These are phyloP conservation scores for Rhabdornis inornatus DNA, from an alignment of 2,113 vertebrate species.

Conservation along the genomic window DNA sequence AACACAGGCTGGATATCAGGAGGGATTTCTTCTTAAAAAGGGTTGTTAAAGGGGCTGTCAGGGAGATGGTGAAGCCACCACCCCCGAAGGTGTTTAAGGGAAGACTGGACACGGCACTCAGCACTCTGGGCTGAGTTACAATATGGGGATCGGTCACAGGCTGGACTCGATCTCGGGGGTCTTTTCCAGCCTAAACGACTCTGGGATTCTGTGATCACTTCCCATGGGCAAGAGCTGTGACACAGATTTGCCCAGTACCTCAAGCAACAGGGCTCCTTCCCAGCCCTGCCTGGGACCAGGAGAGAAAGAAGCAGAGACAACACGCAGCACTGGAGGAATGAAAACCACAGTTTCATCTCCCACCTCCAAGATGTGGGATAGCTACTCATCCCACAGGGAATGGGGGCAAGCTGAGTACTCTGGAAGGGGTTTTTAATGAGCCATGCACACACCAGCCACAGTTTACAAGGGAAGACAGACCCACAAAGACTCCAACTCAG, in stretches of 20 bases:
- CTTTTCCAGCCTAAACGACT: not conserved
- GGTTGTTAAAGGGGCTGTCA: not conserved
- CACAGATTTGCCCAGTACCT: not conserved
- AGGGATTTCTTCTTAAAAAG: not conserved
- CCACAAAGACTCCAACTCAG: not conserved
- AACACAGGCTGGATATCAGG: not conserved
- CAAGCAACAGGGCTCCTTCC: not conserved
- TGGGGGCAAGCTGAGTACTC: not conserved
- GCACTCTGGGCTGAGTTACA: not conserved
- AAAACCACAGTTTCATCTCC: not conserved
- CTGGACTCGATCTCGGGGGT: accelerated
- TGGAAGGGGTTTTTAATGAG: not conserved
- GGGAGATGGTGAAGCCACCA: not conserved
- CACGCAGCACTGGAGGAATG: accelerated
- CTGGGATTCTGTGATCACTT: not conserved
- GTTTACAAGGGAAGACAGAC: not conserved
- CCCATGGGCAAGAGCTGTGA: not conserved
- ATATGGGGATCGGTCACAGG: not conserved
- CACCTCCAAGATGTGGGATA: not conserved
- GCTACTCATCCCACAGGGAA: not conserved
- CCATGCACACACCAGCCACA: not conserved
- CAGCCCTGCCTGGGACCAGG: not conserved
- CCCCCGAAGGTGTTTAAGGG: not conserved
- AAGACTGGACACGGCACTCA: not conserved
- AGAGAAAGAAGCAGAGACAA: not conserved